Evolutionary conservation across 2,888 invertebrate species (phyloP), one percentile per base, ranked within the genome.

Genomic region (Ashinkailepas kermadecensis): DNA sequence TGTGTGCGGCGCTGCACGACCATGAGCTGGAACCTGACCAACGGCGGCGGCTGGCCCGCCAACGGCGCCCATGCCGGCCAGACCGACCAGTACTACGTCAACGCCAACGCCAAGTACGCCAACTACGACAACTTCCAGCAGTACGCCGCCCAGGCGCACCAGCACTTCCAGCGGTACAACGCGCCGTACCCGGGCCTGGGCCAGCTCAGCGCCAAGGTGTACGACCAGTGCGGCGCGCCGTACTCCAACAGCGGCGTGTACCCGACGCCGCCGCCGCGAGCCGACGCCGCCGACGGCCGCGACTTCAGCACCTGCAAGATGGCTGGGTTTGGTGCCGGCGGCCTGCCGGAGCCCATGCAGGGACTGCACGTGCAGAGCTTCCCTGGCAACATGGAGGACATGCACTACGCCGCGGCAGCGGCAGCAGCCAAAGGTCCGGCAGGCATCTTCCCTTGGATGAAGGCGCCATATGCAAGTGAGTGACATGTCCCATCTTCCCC

Each of bases 401-500:
- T 70, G 70, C 70, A 70, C 39, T 70, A 70, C 39, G 70, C 70
- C 7, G 70, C 70, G 39, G 70, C 70, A 7, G 70, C 70, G 25
- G 70, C 70, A 7, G 70, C 70, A 13, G 70, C 70, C 70, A 70
- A 70, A 15, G 39, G 39, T 13, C 70, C 70, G 15, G 70, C 7
- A 0, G 70, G 70, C 25, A 78, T 78, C 78, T 78, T 78, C n/a
- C 78, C 78, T 21, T 78, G 78, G 78, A 78, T 78, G 78, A 78
- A 78, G 56, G 78, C 57, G 56, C 78, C 78, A n/a, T 78, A 78
- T 12, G 13, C 78, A 11, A 57, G 78, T 78, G 54, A 78, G 78
- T 70, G 39, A 15, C 62, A 12, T 15, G 8, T 18, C 62, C 62
- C 13, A 18, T 4, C 62, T 18, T 62, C n/a, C 6, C 21, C 2